Base-by-base conservation (phyloP, 2,113 vertebrate species). In the Pseudorectes ferrugineus region DNA sequence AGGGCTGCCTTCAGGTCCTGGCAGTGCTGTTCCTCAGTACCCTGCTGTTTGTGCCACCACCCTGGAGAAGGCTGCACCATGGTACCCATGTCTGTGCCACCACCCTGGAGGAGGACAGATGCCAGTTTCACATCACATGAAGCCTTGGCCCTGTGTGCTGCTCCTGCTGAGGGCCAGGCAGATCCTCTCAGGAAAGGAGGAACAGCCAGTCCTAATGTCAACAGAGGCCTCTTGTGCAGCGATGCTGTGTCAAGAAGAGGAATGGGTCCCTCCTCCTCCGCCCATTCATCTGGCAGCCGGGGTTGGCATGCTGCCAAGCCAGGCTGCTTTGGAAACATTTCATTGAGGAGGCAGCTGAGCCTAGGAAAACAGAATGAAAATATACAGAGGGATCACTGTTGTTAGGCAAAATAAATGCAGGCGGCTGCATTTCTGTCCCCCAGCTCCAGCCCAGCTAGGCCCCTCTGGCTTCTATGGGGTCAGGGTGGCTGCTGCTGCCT, bases 281-380 rank as follows among this genome's bases (percentile, higher is more conserved):
- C 93, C 94, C 92, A 96, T 94, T 96, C 94, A 96, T 96, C 95
- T 94, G 85, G 95, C 88, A 95, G 92, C 72, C n/a, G n/a, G 85
- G 85, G 72, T 80, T 97, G 96, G 95, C 93, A 0, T 13, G 67
- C 96, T 5, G 96, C 96, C 96, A 95, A 94, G 79, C 61, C 63
- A 38, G 95, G 92, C 95, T 96, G 96, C 96, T 96, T 96, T 97
- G 96, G 94, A 97, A 95, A 95, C 94, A 95, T 95, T 95, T 97
- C 96, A 97, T 96, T 96, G 95, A 97, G 95, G 92, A 97, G 95
- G 94, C 92, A 96, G 95, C 94, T 93, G 95, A 96, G 93, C 96
- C 95, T 92, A 97, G 95, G 95, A 97, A 97, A 96, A 97, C 94
- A 95, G 93, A 94, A 94, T 93, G 94, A 95, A 95, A 94, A 96